These are phyloP conservation scores for Helicoverpa armigera DNA, from an alignment of 1,140 invertebrate species.

Conservation along the genomic window DNA sequence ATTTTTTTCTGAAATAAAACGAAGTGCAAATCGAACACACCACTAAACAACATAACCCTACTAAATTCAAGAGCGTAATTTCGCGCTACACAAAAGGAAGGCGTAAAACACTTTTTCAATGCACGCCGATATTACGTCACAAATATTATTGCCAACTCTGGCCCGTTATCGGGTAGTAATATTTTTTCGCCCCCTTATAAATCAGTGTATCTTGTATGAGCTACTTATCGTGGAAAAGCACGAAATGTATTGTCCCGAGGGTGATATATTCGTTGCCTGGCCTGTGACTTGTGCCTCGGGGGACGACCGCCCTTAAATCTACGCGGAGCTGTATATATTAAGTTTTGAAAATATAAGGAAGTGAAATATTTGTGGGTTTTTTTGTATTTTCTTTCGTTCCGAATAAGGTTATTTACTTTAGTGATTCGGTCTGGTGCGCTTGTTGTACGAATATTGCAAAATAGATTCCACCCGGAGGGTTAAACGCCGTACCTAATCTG, in stretches of 20 bases:
- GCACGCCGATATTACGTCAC: conserved; percentile 26
- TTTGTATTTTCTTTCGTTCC: conserved; percentile 16
- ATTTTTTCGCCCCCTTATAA: conserved; percentile 63
- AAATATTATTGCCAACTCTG: conserved; percentile 50
- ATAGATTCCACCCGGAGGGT: neutral
- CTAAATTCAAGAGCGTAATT: conserved; percentile 11
- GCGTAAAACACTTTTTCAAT: conserved; percentile 41
- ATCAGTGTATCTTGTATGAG: conserved; percentile 67
- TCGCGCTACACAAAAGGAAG: neutral
- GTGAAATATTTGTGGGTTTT: conserved; percentile 36
- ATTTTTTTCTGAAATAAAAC: neutral
- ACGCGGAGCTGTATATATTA: conserved; percentile 45
- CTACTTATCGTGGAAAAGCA: conserved; percentile 68
- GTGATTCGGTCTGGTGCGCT: conserved; percentile 22
- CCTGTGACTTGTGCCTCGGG: conserved; percentile 59
- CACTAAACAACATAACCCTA: neutral
- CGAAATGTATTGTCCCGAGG: conserved; percentile 68
- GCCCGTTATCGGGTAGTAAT: conserved; percentile 46
- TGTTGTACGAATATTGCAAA: conserved; percentile 10
- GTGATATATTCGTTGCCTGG: conserved; percentile 59
- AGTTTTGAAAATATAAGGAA: conserved; percentile 43
- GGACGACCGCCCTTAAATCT: conserved; percentile 48
- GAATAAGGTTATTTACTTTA: conserved; percentile 31
- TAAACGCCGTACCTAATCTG: conserved; percentile 7
- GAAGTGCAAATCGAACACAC: neutral